Percentiles rank a stretch among this genome's conserved stretches.
Evolutionary conservation across 2,113 vertebrate species (phyloP).

Genomic region (Crotalus tigris): DNA sequence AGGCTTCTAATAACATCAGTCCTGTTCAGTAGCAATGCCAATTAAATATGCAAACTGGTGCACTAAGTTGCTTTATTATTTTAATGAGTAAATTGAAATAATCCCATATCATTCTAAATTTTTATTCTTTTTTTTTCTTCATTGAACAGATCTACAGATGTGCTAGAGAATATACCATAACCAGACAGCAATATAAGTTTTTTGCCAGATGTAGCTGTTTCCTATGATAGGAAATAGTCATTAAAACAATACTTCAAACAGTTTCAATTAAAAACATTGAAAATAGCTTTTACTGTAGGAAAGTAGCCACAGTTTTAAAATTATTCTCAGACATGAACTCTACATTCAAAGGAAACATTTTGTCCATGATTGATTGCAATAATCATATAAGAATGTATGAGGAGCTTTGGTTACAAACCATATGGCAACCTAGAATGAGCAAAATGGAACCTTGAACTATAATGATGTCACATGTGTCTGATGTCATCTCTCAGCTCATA

Average conservation of each 20-base stretch:
- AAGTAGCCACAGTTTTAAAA: not conserved
- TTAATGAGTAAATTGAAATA: slow-evolving; percentile 40
- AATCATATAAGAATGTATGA: not conserved
- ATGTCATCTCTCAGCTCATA: not conserved
- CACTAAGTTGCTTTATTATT: not conserved
- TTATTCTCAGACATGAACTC: not conserved
- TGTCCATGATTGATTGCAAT: not conserved
- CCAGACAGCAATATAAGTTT: slow-evolving; percentile 37
- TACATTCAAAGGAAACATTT: not conserved
- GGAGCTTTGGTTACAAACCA: not conserved
- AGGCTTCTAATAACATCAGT: not conserved
- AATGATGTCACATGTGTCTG: not conserved
- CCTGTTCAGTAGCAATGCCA: not conserved
- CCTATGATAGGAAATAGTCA: not conserved
- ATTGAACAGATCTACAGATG: slow-evolving; percentile 67
- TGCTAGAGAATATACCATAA: slow-evolving; percentile 50
- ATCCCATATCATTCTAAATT: slow-evolving; percentile 86
- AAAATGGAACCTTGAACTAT: not conserved
- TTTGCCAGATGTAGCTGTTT: slow-evolving; percentile 58
- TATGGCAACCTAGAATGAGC: no score
- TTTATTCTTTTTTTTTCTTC: slow-evolving; percentile 69
- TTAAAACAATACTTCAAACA: not conserved
- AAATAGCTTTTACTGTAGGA: not conserved
- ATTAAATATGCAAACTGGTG: not conserved
- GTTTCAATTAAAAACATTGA: not conserved